Evolutionary conservation across 2,113 vertebrate genomes (phyloP), one percentile per base, ranked within the genome.

Genomic region (Notarius lentiginosus): DNA sequence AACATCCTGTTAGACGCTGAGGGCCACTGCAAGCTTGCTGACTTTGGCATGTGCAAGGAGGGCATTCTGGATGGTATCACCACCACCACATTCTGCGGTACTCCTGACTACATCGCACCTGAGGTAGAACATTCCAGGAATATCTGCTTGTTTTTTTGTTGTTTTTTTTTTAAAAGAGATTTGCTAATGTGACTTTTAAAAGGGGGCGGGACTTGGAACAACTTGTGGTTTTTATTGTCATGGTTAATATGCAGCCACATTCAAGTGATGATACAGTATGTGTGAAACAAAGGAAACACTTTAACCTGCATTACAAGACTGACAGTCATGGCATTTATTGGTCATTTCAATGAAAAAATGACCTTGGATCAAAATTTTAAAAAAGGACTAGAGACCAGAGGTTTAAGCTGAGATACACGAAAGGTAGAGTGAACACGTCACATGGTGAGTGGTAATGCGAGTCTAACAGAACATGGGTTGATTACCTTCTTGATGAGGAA

Each of bases 21-120:
- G 91, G 98, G 98, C 72, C 98, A 99, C 93, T 99, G 98, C 91
- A 99, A 99, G 90, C 95, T 99, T 89, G 98, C 98, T 0, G 97
- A 99, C 93, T 99, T 99, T 27, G 98, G 98, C n/a, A 99, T 99
- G 98, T 99, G 98, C 91, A 99, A 99, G 90, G 98, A 99, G 93
- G 98, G 97, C 34, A 98, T 99, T 93, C 94, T 98, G 66, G 96
- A 97, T 0, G 97, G 97, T 11, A 96, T 97, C 87, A 99, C 97
- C 0, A 99, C 98, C 68, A 98, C 97, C 83, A 99, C 98, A 0
- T 99, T 99, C 94, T 99, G 98, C 84, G 98, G 98, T 84, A 99
- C 98, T 0, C 98, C 98, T 1, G 98, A 99, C 92, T 99, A 99
- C 90, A 99, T 99, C 53, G 98, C 98, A 17, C 98, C 98, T 0